Conservation (phyloP, 2,888 invertebrate species). For the Cecidostiba fungosa region DNA sequence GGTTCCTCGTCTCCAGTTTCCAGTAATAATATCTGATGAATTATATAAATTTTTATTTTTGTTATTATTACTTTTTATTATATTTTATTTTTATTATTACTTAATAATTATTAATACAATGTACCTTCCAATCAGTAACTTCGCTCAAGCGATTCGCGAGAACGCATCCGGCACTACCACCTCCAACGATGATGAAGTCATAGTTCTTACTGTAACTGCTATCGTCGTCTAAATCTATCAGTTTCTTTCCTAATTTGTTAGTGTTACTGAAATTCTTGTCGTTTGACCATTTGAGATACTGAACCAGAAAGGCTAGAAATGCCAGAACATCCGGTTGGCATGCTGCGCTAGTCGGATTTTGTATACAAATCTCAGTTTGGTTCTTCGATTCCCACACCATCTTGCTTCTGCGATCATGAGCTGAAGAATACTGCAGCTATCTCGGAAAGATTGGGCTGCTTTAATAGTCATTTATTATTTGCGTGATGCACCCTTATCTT, state of each 20-base stretch:
- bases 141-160: not conserved
- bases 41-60: not conserved
- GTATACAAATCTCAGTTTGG: not conserved
- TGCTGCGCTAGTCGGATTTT: not conserved
- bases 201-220: not conserved
- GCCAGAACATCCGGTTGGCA: not conserved
- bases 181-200: slow-evolving; percentile 1
- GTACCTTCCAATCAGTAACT: not conserved
- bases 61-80: not conserved
- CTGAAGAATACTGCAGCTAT: not conserved
- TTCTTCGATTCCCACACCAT: not conserved
- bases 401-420: not conserved
- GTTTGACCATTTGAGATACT: not conserved
- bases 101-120: not conserved
- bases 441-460: not conserved
- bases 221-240: not conserved
- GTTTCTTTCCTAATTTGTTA: not conserved
- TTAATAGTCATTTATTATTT: not conserved
- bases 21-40: slow-evolving; percentile 13
- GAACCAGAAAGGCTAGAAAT: not conserved
- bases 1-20: slow-evolving; percentile 61
- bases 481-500: not conserved
- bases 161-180: slow-evolving; percentile 16
- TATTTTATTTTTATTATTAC: not conserved
- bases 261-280: not conserved